Evolutionary conservation across 64 coral and sea anemone species (phyloP).

Genomic region (Trachythela sp.): DNA sequence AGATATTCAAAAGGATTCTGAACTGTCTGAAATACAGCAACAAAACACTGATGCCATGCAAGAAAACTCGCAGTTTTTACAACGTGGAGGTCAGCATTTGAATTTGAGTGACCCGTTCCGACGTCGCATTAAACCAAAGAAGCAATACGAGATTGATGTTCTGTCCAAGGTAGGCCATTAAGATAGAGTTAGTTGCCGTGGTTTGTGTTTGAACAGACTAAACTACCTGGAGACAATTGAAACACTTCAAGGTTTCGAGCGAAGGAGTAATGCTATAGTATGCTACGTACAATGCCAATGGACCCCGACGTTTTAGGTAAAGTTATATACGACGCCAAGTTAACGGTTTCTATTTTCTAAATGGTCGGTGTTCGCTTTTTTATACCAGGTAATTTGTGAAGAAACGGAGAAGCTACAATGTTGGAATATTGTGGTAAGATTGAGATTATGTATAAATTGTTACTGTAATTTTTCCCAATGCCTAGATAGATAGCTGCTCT

Average conservation of each 20-base stretch:
- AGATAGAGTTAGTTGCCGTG: neutral
- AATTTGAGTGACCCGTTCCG: neutral
- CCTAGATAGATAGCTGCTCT: neutral
- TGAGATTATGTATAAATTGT: neutral
- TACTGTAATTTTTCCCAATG: neutral
- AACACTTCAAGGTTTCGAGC: no score
- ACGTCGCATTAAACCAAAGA: neutral
- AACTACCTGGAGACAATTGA: no score
- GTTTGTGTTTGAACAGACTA: no score
- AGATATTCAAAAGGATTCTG: neutral
- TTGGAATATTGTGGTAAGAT: constrained; percentile 3
- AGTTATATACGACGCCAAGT: no score
- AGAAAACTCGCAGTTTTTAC: neutral
- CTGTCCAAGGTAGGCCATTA: neutral
- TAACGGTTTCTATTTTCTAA: no score
- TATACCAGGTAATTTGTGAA: neutral
- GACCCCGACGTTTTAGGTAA: no score
- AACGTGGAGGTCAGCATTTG: neutral
- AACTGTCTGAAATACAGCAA: neutral
- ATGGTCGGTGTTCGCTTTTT: neutral
- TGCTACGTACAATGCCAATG: no score
- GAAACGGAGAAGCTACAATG: neutral
- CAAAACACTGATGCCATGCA: neutral
- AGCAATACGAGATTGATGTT: constrained; percentile 11
- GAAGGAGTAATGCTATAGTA: no score